Base-by-base conservation (phyloP, 2,797 vertebrate species). In the Artibeus jamaicensis region DNA sequence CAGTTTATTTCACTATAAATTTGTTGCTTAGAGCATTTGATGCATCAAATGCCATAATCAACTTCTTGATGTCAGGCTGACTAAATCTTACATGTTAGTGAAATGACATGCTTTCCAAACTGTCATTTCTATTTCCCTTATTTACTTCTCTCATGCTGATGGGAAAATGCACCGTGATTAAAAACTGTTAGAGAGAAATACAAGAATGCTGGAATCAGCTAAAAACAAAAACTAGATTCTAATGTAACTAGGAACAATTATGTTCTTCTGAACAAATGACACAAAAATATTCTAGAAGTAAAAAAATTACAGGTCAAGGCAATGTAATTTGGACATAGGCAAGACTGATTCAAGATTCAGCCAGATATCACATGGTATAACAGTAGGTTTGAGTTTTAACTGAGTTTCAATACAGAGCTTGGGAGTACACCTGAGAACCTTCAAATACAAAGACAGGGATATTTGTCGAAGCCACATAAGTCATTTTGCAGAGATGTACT, bases 401-500 rank as follows among this genome's bases (percentile, higher is more conserved):
- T 81, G 0, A 0, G 15, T 86, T 88, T 57, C 85, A 93, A 82
- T 7, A 74, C 2, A 78, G 59, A 73, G 32, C 26, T 81, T 83
- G 94, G 70, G 21, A 83, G 71, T 89, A 39, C 22, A 93, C 57
- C 53, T 95, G 39, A 71, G 22, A 83, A 79, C 68, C 53, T 96
- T 94, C 29, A 76, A 93, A 78, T 34, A 93, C 5, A 55, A 91
- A 95, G 18, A 86, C 29, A 96, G 34, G 34, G 1, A 21, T 44
- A 81, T 83, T 44, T 91, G 55, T 89, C 57, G n/a, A 87, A 94
- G 95, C 7, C 46, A 97, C 92, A 70, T 12, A 44, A 93, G 19
- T 79, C 29, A 76, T 89, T 97, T 89, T 21, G n/a, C 50, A 76
- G 79, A 92, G 91, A 94, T 22, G 65, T 6, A 53, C 70, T 89